Percentiles rank a stretch among this genome's conserved stretches.
phyloP scores from a whole-genome alignment of 2,113 vertebrate species.

The Tyrannus savana region DNA sequence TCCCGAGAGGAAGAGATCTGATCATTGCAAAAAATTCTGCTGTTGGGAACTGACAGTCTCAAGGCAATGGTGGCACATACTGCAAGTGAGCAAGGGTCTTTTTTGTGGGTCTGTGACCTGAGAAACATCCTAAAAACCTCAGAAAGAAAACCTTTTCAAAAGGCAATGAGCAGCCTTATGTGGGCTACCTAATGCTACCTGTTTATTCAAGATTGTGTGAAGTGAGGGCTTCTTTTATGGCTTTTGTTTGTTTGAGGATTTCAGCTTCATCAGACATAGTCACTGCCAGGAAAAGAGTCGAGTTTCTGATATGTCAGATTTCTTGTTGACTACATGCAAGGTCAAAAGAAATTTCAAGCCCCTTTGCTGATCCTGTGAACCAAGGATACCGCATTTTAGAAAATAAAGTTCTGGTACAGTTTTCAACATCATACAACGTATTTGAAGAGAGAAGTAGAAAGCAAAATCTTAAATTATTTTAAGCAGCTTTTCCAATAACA shows the following conservation, averaged over 20 bases:
- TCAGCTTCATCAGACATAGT: constrained; percentile 19
- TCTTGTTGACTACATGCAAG: constrained; percentile 29
- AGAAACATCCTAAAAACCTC: not conserved
- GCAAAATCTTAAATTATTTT: not conserved
- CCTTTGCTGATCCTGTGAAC: constrained; percentile 45
- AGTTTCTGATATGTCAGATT: constrained; percentile 19
- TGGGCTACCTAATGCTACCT: constrained; percentile 27
- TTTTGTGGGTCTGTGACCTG: not conserved
- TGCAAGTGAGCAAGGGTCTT: not conserved
- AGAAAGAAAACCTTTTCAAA: not conserved
- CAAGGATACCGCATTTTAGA: constrained; percentile 1
- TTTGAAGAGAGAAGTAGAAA: constrained; percentile 3
- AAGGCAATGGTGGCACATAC: not conserved
- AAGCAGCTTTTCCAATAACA: not conserved
- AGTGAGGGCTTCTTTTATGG: constrained; percentile 13
- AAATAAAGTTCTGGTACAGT: not conserved
- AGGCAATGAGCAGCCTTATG: constrained; percentile 6
- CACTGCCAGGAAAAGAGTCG: not conserved
- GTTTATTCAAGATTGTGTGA: constrained; percentile 13
- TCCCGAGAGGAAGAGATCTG: not conserved
- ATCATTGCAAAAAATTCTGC: not conserved
- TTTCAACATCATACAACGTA: not conserved
- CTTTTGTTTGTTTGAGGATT: constrained; percentile 39
- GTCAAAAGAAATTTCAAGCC: constrained; percentile 41
- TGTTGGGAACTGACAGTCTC: not conserved